Conservation (phyloP, 2,888 invertebrate species). For the Chymomyza fuscimana region DNA sequence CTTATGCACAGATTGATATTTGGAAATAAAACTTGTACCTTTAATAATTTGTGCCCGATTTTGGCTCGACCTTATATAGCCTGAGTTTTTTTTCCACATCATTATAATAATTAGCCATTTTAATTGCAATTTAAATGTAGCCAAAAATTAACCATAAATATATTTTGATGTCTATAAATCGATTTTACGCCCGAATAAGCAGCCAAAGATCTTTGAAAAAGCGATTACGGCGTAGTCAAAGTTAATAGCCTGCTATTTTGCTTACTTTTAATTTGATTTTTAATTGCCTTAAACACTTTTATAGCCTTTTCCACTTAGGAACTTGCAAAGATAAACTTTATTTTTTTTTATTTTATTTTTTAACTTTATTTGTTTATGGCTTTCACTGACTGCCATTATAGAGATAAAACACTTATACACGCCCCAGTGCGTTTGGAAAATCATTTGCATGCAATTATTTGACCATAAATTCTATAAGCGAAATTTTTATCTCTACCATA, state of each 20-base stretch:
- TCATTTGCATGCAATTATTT: conserved; percentile 1
- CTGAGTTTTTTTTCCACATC: neutral
- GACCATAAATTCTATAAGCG: neutral
- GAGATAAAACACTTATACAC: neutral
- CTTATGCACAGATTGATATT: neutral
- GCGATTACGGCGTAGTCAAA: neutral
- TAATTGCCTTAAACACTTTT: neutral
- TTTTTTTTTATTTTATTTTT: neutral
- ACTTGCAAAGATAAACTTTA: neutral
- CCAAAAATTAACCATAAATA: neutral
- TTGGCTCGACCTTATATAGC: conserved; percentile 38
- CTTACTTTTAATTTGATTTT: conserved; percentile 26
- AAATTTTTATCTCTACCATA: conserved; percentile 1
- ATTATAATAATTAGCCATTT: conserved; percentile 14
- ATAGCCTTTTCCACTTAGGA: neutral
- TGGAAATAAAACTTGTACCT: neutral
- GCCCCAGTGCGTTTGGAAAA: neutral
- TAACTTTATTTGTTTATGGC: conserved; percentile 16
- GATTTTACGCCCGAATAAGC: conserved; percentile 42
- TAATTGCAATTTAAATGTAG: conserved; percentile 48
- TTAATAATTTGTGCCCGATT: conserved; percentile 6
- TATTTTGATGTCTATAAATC: neutral
- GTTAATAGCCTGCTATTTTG: neutral
- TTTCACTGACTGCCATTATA: conserved; percentile 3
- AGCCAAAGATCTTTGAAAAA: conserved; percentile 9